A percentile compares a stretch with the other conserved stretches of the same genome.
phyloP scores from a whole-genome alignment of 2,113 vertebrate species.

The Pantherophis guttatus region DNA sequence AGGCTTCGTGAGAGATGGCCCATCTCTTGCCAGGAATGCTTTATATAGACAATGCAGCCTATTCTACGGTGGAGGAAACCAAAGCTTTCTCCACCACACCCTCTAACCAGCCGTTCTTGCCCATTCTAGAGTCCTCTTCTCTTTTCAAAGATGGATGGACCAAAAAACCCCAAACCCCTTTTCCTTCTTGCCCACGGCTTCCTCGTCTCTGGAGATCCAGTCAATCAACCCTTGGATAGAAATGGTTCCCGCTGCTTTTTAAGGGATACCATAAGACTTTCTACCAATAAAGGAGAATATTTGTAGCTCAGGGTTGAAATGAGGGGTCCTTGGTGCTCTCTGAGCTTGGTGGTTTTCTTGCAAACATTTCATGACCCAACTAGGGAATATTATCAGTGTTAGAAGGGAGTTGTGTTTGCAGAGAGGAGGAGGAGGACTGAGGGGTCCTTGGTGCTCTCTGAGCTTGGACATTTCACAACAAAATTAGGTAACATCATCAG shows the following conservation, averaged over 20 bases:
- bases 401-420: too few relatives aligned
- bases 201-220: neutral
- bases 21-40: neutral
- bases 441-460: too few relatives aligned
- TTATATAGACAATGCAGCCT: neutral
- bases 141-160: neutral
- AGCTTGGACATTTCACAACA: too few relatives aligned
- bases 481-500: too few relatives aligned
- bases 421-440: too few relatives aligned
- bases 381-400: too few relatives aligned
- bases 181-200: neutral
- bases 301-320: too few relatives aligned
- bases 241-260: neutral
- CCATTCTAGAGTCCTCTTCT: neutral
- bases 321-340: too few relatives aligned
- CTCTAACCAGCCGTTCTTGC: neutral
- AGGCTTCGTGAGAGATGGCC: neutral
- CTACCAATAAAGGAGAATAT: neutral
- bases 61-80: neutral
- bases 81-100: neutral
- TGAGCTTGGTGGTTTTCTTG: too few relatives aligned
- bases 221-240: neutral
- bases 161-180: neutral
- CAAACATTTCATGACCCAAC: too few relatives aligned
- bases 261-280: neutral